Conservation (phyloP, 2,888 invertebrate species). For the Meiosimyza platycephala region DNA sequence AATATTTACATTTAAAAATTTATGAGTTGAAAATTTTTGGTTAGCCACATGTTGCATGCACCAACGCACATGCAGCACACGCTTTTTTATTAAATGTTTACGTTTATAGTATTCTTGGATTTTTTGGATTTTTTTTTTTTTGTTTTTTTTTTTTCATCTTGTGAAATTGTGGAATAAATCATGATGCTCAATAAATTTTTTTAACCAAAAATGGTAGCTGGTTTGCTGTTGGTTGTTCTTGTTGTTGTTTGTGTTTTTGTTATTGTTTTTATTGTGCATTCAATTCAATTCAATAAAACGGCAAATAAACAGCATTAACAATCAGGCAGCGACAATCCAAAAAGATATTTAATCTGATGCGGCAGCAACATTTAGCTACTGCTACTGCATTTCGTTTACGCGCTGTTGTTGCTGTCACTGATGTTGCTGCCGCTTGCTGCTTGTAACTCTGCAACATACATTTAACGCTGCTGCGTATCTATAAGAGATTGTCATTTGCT, state of each 20-base stretch:
- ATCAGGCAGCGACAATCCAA: constrained; percentile 40
- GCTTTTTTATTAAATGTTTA: background rate
- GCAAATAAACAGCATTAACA: constrained; percentile 28
- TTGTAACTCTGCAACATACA: constrained; percentile 3
- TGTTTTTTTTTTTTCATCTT: constrained; percentile 4
- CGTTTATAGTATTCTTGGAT: background rate
- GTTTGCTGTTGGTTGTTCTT: constrained; percentile 3
- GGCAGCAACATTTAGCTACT: constrained; percentile 19
- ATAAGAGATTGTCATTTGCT: background rate
- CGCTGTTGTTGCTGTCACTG: constrained; percentile 3
- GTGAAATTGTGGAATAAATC: constrained; percentile 28
- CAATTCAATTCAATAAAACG: constrained; percentile 37
- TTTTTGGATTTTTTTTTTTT: too few species aligned
- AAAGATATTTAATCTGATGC: constrained; percentile 40
- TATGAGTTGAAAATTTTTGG: too few species aligned
- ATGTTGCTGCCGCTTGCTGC: constrained; percentile 12
- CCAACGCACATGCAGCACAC: background rate
- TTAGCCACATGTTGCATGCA: background rate
- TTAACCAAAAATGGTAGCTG: constrained; percentile 32
- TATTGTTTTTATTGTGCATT: constrained; percentile 27
- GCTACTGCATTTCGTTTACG: constrained; percentile 22
- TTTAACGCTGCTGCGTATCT: constrained; percentile 6
- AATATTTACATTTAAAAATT: too few species aligned
- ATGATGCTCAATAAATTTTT: constrained; percentile 32
- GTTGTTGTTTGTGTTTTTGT: constrained; percentile 15